Conservation (phyloP, 2,888 invertebrate genomes). For the Drosophila koepferae region DNA sequence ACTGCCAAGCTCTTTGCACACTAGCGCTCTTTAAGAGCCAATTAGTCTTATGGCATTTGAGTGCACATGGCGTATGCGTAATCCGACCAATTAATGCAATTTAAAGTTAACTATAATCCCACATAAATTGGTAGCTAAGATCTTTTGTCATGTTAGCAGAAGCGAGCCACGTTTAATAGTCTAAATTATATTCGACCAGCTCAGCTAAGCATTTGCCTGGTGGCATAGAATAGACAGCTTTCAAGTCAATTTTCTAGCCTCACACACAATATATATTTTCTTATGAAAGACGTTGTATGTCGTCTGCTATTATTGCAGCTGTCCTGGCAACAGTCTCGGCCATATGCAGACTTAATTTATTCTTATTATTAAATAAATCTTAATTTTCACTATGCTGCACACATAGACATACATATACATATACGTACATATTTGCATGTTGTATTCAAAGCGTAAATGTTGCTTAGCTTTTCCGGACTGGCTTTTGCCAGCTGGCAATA, state of each 20-base stretch:
- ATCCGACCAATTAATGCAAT: conserved; percentile 66
- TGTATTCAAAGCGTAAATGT: conserved; percentile 41
- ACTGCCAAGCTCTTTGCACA: conserved; percentile 6
- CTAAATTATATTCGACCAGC: conserved; percentile 3
- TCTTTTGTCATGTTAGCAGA: not conserved
- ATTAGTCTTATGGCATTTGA: conserved; percentile 68
- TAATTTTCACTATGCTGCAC: conserved; percentile 68
- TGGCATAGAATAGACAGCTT: conserved; percentile 10
- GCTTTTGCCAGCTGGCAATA: conserved; percentile 37
- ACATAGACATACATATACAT: not conserved
- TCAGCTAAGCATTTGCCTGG: conserved; percentile 1
- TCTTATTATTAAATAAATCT: conserved; percentile 85
- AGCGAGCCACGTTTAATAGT: not conserved
- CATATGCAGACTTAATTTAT: conserved; percentile 81
- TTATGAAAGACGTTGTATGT: conserved; percentile 1
- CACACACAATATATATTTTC: not conserved
- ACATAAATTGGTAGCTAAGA: conserved; percentile 13
- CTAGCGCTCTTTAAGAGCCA: conserved; percentile 55
- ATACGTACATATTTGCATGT: not conserved
- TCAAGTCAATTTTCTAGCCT: not conserved
- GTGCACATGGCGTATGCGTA: conserved; percentile 65
- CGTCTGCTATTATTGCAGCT: conserved; percentile 35
- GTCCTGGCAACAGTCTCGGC: conserved; percentile 8
- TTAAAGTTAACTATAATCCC: conserved; percentile 54
- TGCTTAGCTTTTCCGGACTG: conserved; percentile 34